Evolutionary conservation across 2,888 invertebrate species (phyloP).

Genomic region (Drosophila formosana): DNA sequence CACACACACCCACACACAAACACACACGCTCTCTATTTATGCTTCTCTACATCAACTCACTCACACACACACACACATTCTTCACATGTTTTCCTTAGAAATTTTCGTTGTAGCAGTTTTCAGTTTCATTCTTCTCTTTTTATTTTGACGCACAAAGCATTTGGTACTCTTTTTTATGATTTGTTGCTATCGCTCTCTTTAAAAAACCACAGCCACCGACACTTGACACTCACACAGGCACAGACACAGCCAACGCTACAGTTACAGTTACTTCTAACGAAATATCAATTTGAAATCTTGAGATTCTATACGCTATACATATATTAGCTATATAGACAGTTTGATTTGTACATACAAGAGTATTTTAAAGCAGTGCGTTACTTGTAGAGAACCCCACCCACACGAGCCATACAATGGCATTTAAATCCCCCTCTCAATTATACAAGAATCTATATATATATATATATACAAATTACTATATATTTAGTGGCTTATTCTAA

Average conservation of each 20-base stretch:
- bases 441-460: conserved; percentile 20
- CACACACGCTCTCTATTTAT: conserved; percentile 4
- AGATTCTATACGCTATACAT: neutral
- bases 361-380: conserved; percentile 14
- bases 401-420: conserved; percentile 37
- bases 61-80: conserved; percentile 1
- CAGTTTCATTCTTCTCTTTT: conserved; percentile 2
- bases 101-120: conserved; percentile 15
- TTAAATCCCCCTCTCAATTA: conserved; percentile 9
- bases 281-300: conserved; percentile 21
- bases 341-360: conserved; percentile 46
- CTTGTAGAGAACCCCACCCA: conserved; percentile 20
- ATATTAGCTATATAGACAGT: conserved; percentile 13
- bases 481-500: conserved; percentile 25
- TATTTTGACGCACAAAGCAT: neutral
- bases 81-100: conserved; percentile 1
- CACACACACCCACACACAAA: neutral
- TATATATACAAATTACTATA: conserved; percentile 9
- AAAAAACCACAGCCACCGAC: conserved; percentile 5
- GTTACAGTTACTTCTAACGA: neutral
- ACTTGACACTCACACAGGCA: neutral
- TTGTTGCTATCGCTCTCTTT: neutral
- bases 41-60: conserved; percentile 16
- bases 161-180: neutral
- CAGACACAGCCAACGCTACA: conserved; percentile 2